These are phyloP conservation scores for Intellagama lesueurii DNA, from an alignment of 2,797 vertebrate genomes.

Conservation along the genomic window DNA sequence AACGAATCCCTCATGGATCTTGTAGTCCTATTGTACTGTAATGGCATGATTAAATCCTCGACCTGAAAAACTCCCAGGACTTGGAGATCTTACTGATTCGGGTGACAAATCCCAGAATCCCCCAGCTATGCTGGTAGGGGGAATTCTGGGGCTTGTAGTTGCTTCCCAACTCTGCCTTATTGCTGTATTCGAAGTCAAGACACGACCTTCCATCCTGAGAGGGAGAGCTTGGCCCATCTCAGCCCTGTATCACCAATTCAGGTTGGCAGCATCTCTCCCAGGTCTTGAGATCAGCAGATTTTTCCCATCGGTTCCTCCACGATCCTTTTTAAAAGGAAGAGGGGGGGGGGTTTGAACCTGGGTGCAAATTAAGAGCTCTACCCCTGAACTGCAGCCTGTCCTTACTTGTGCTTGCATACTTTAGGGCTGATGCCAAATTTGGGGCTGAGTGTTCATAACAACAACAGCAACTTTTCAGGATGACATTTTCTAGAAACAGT, in stretches of 20 bases:
- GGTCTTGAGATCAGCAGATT: too few species aligned
- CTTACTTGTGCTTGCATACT: background rate
- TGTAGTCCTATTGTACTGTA: too few species aligned
- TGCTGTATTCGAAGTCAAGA: background rate
- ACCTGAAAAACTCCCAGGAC: background rate
- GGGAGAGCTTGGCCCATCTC: background rate
- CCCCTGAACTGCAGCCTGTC: background rate
- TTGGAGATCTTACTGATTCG: background rate
- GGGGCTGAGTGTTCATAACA: background rate
- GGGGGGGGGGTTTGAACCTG: background rate
- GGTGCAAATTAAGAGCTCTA: background rate
- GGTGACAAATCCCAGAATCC: background rate
- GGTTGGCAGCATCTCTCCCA: background rate
- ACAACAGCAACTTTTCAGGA: background rate
- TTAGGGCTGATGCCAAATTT: background rate
- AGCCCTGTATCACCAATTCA: background rate
- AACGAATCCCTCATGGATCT: too few species aligned
- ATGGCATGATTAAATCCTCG: too few species aligned
- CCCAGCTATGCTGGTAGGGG: background rate
- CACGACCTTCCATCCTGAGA: background rate
- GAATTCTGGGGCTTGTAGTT: background rate
- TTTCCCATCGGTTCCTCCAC: background rate
- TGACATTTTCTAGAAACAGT: background rate
- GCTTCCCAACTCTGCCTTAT: background rate
- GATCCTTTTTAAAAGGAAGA: background rate